Percentiles rank a stretch among this genome's conserved stretches.
These are phyloP conservation scores for Numenius arquata DNA, from an alignment of 2,113 vertebrate genomes.

Conservation along the genomic window DNA sequence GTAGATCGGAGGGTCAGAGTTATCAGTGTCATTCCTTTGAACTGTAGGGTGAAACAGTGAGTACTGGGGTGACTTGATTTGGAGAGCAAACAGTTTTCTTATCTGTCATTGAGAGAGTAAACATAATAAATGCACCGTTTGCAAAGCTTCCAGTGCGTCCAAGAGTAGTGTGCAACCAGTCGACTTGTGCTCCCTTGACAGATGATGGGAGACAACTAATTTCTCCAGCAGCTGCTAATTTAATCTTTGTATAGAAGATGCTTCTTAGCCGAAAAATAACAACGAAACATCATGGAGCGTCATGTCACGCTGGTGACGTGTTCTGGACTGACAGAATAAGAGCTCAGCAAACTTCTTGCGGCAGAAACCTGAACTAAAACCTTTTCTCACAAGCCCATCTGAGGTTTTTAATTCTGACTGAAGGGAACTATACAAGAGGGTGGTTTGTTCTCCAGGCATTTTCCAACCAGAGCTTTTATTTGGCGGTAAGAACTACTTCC, in stretches of 20 bases:
- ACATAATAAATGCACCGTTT: background rate
- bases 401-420: background rate
- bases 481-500: background rate
- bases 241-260: background rate
- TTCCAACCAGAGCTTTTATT: background rate
- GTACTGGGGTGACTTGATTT: background rate
- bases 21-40: background rate
- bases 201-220: background rate
- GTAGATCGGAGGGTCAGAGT: background rate
- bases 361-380: background rate
- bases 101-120: background rate
- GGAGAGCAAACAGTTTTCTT: background rate
- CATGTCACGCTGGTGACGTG: accelerated
- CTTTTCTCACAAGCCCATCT: background rate
- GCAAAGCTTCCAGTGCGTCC: background rate
- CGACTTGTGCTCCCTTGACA: background rate
- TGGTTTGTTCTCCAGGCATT: background rate
- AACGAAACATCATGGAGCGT: background rate
- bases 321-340: background rate
- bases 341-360: background rate
- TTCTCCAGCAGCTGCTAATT: background rate
- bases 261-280: background rate
- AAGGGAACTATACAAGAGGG: background rate
- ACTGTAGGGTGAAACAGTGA: background rate
- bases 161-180: background rate